Evolutionary conservation across 1,140 invertebrate genomes (phyloP).

Genomic region (Drosophila punjabiensis): DNA sequence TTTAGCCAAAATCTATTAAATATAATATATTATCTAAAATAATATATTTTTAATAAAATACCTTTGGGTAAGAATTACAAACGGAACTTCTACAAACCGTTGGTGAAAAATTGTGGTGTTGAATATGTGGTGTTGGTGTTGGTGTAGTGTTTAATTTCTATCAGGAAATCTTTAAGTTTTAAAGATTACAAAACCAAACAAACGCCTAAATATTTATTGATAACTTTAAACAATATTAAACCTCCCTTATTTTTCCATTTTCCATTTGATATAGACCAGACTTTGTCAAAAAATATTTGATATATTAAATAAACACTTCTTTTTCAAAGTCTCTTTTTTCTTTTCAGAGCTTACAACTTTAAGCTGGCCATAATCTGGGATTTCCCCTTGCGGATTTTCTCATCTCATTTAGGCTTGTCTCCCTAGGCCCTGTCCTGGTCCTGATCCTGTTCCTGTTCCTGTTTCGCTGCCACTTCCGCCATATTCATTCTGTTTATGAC

Average conservation of each 20-base stretch:
- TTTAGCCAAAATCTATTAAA: no score
- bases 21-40: no score
- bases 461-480: conserved; percentile 9
- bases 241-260: not conserved
- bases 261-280: not conserved
- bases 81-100: no score
- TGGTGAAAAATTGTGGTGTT: no score
- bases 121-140: no score
- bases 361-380: conserved; percentile 30
- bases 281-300: not conserved
- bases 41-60: no score
- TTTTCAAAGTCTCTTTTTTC: not conserved
- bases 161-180: no score
- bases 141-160: no score
- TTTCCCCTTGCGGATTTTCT: conserved; percentile 17
- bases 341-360: conserved; percentile 21
- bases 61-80: no score
- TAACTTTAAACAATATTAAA: not conserved
- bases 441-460: not conserved
- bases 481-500: conserved; percentile 52
- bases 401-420: conserved; percentile 35
- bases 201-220: no score
- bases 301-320: not conserved
- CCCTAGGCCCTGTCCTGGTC: conserved; percentile 2
- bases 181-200: not conserved